phyloP scores from a whole-genome alignment of 2,797 vertebrate genomes.

The Notolepis coatsorum region DNA sequence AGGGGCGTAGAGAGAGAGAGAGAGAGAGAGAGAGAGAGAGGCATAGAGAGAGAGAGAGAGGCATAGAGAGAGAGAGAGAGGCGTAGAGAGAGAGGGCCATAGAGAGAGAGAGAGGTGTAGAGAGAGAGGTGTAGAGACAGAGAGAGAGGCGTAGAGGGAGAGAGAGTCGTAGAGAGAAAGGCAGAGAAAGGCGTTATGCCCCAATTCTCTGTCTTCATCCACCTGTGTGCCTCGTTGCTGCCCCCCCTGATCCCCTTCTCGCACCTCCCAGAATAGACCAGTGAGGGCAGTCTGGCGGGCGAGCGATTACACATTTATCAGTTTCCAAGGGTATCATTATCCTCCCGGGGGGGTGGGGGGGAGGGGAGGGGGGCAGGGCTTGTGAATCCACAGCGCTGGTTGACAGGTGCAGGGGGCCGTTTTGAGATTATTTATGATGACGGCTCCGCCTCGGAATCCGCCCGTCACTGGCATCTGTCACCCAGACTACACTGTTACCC shows the following conservation, averaged over 20 bases:
- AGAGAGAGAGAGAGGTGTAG: not conserved
- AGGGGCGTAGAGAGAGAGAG: not conserved
- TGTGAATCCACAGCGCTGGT: slow-evolving; percentile 56
- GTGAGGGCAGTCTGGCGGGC: slow-evolving; percentile 48
- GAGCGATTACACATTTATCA: slow-evolving; percentile 78
- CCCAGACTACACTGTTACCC: slow-evolving; percentile 49
- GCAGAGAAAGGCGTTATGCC: not conserved
- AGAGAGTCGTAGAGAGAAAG: not conserved
- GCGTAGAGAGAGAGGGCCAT: not conserved
- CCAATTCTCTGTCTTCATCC: slow-evolving; percentile 50
- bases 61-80: not conserved
- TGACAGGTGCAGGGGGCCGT: slow-evolving; percentile 78
- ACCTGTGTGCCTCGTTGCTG: slow-evolving; percentile 57
- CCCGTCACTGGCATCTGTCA: slow-evolving; percentile 66
- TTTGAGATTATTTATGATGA: slow-evolving; percentile 81
- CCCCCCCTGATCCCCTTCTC: slow-evolving; percentile 24
- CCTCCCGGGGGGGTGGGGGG: slow-evolving; percentile 35
- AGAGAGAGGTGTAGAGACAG: not conserved
- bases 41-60: not conserved
- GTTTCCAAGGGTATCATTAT: slow-evolving; percentile 79
- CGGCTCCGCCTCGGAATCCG: slow-evolving; percentile 55
- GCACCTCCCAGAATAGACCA: slow-evolving; percentile 73
- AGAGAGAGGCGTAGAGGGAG: not conserved
- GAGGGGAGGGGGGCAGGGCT: slow-evolving; percentile 55
- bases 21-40: not conserved